A percentile compares a stretch with the other conserved stretches of the same genome.
Conservation (phyloP, 1,140 invertebrate species). For the Pseudomyrmex sp. region DNA sequence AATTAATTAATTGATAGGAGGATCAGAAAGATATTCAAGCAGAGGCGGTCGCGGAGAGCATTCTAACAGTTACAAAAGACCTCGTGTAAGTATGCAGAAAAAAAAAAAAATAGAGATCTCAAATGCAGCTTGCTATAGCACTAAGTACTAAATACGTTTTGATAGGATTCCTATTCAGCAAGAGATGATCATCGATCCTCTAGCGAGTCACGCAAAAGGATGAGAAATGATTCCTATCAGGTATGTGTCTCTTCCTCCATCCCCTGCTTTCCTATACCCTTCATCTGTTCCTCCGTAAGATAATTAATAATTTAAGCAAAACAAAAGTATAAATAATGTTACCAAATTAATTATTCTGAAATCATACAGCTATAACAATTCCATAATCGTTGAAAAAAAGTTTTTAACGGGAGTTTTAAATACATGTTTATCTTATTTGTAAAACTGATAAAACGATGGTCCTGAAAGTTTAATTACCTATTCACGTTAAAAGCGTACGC, state of each 20-base stretch:
- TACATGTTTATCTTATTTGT: slow-evolving; percentile 53
- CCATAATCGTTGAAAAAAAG: neutral
- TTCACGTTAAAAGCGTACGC: slow-evolving; percentile 11
- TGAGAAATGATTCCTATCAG: slow-evolving; percentile 82
- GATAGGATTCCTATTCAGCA: slow-evolving; percentile 79
- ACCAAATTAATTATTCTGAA: slow-evolving; percentile 6
- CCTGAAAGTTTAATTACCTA: slow-evolving; percentile 65
- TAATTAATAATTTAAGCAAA: slow-evolving; percentile 24
- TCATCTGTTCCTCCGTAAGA: slow-evolving; percentile 19
- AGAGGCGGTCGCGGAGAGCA: slow-evolving; percentile 82
- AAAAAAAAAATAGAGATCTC: neutral
- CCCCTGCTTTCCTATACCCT: neutral
- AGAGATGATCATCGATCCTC: slow-evolving; percentile 82
- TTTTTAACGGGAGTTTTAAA: slow-evolving; percentile 22
- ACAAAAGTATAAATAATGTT: slow-evolving; percentile 6
- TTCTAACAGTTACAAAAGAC: slow-evolving; percentile 81
- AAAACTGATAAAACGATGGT: slow-evolving; percentile 68
- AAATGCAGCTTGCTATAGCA: neutral
- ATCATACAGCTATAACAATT: slow-evolving; percentile 16
- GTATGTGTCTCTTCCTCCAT: slow-evolving; percentile 70
- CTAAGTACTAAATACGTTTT: slow-evolving; percentile 21
- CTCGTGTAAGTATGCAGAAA: slow-evolving; percentile 75
- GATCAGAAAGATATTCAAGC: slow-evolving; percentile 81
- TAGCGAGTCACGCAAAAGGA: slow-evolving; percentile 80
- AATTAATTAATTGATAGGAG: slow-evolving; percentile 55